A percentile compares a stretch with the other conserved stretches of the same genome.
Conservation (phyloP, 2,888 invertebrate genomes). For the Pherbina coryleti region DNA sequence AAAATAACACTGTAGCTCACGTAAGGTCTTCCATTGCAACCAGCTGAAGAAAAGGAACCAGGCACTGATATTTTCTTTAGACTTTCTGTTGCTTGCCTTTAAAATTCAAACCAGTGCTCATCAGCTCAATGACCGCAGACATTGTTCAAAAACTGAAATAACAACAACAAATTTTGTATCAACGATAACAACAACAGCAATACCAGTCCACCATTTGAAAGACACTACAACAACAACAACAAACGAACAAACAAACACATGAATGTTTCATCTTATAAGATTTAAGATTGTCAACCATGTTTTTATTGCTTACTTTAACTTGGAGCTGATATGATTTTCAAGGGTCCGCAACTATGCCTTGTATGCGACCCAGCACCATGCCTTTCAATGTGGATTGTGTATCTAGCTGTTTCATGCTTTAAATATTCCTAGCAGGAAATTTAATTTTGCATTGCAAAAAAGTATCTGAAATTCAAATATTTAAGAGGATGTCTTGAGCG, state of each 20-base stretch:
- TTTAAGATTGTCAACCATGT: conserved; percentile 49
- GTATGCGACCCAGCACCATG: neutral
- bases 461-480: neutral
- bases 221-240: conserved; percentile 9
- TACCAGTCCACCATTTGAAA: too few relatives aligned
- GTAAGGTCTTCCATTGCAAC: neutral
- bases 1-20: neutral
- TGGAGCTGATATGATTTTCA: neutral
- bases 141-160: neutral
- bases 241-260: neutral
- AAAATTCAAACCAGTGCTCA: conserved; percentile 33
- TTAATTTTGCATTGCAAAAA: neutral
- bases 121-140: conserved; percentile 47
- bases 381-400: neutral
- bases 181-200: conserved; percentile 29
- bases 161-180: neutral
- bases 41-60: neutral
- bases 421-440: too few relatives aligned
- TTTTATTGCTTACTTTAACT: conserved; percentile 40
- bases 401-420: neutral
- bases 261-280: conserved; percentile 38
- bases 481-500: neutral
- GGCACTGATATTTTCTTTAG: conserved; percentile 11
- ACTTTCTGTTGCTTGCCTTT: neutral
- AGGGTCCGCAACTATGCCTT: neutral